Evolutionary conservation across 64 coral and sea anemone genomes (phyloP), one percentile per base, ranked within the genome.

Genomic region (Stichodactyla helianthus): DNA sequence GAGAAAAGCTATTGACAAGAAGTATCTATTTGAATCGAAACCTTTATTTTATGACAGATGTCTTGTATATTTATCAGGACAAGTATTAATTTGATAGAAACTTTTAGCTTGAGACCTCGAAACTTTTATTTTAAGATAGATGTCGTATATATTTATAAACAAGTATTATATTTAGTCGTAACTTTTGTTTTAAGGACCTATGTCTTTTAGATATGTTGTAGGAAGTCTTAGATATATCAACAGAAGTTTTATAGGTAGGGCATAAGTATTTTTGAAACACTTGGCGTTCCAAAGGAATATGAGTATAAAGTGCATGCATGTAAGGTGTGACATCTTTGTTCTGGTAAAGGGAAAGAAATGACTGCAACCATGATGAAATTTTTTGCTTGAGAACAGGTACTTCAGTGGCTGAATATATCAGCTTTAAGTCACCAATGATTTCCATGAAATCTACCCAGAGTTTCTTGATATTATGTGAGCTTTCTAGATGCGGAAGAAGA

Each of bases 241-340:
- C 0, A 44, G 35, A 44, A 44, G 35, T 3, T 44, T 44, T 44
- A 44, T 44, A 44, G 35, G 35, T 44, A 3, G 35, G 1, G 35
- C 35, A 44, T 44, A 44, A 44, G 35, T 44, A 44, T 2, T 44
- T 44, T 44, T 44, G 35, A 44, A 44, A 44, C 1, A 44, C 35
- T 44, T 44, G 0, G 35, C 35, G 35, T 44, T 44, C 35, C 35
- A 44, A 44, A 44, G 35, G 35, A 44, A 44, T 44, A n/a, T 90
- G 83, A 28, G 53, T 52, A 86, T 80, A 76, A 16, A 86, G 70
- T 5, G 89, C 68, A 63, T 90, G 89, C 71, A 86, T 90, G 31
- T 90, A 90, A 3, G 82, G 89, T 4, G 88, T 89, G 1, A 89
- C 88, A 74, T 89, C 88, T 56, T 89, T 89, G 71, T 60, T 15